Base-by-base conservation (phyloP, 2,888 invertebrate genomes). In the Aspidiotus rigidus region DNA sequence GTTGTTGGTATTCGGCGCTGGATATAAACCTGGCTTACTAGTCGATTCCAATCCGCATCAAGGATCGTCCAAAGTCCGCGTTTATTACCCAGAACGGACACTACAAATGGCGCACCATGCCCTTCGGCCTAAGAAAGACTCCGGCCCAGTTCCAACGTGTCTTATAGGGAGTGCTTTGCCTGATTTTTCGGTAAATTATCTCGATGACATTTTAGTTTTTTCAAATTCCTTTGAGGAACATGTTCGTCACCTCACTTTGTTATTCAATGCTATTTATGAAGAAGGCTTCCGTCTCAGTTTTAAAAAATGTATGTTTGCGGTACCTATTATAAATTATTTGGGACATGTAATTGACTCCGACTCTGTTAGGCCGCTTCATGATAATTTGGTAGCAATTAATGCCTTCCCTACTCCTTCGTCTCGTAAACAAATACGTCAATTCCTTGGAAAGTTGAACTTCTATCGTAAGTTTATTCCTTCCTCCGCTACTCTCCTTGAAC, bases 131-230 rank as follows among this genome's bases (percentile, higher is more conserved):
- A 11, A 8, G 49, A 10, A 44, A 44, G 8, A 10, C 49, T 10
- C 9, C 9, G 11, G 49, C 49, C 8, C 8, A 11, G 11, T 44
- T 44, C 49, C 49, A 44, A 44, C 9, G 9, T 44, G 9, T 44
- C 9, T 44, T 44, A 44, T 44, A 8, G 11, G 9, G 49, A 10
- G 11, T 44, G 9, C 49, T 44, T 44, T 11, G 11, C n/a, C n/a
- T n/a, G n/a, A n/a, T n/a, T n/a, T n/a, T n/a, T n/a, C n/a, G n/a
- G n/a, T n/a, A 44, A 44, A 44, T 62, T 69, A 40, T 28, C 13
- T 44, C 7, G 56, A 56, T 8, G 56, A 56, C 56, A 56, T 56
- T 10, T 15, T 56, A n/a, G 56, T 56, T 56, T 56, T 56, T n/a
- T 56, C 56, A 10, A 15, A 56, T 10, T 13, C 56, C 15, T n/a